Evolutionary conservation across 1,140 invertebrate genomes (phyloP), one percentile per base, ranked within the genome.

Genomic region (Acromyrmex heyeri): DNA sequence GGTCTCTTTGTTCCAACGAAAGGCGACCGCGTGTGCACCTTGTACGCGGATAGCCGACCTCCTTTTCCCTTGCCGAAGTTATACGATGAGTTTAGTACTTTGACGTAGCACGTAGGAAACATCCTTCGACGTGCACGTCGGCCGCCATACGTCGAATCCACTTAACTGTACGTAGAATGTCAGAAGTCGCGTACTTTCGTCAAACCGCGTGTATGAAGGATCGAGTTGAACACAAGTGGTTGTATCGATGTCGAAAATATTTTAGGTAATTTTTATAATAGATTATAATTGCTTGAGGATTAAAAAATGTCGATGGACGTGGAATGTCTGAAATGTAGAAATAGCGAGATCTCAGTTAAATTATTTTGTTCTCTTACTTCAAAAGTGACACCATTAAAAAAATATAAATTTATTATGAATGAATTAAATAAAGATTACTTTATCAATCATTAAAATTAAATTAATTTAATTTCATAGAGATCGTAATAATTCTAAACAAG

Each of bases 1-100:
- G 69, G 76, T 70, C 85, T 86, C 82, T 83, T 85, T 90, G 86
- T 88, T 79, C 73, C 21, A 24, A 38, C 44, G 30, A 85, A 70
- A 55, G 55, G 65, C 34, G 62, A 44, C 70, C 70, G 57, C 18
- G 61, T 34, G 48, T 70, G 62, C 27, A 7, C 65, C 21, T 27
- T 38, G 21, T 38, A 59, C 57, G 55, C 70, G 61, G 16, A 77
- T 65, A 65, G 50, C 38, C 78, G 55, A 59, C 62, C 86, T 77
- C 57, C 57, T 86, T 76, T 73, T 81, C 44, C 12, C 48, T 75
- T 57, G n/a, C 10, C 53, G 48, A 75, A 70, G 75, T 88, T 81
- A 72, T 44, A 73, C 50, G 78, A 77, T 78, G 57, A 61, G 61
- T 73, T 72, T 50, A 69, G 57, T 73, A 78, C 82, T 87, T 87